Conservation (phyloP, 2,888 invertebrate species). For the Leptopilina myrica region DNA sequence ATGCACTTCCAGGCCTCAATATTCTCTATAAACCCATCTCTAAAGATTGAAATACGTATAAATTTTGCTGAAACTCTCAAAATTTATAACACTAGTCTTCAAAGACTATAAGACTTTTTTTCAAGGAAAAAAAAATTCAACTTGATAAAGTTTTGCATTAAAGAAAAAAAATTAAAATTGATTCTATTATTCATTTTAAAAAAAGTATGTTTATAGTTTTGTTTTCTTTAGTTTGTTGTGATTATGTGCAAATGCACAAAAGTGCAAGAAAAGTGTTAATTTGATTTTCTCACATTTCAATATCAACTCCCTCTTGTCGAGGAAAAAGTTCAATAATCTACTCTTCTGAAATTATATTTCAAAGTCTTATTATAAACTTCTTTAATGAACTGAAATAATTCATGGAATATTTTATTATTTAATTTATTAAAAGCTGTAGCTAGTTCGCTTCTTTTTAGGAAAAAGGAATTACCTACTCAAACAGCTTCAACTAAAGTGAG, state of each 20-base stretch:
- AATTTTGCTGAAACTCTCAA: too few relatives aligned
- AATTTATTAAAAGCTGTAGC: background rate
- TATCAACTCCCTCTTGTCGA: background rate
- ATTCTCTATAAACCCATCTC: too few relatives aligned
- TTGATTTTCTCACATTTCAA: background rate
- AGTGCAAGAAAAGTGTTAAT: background rate
- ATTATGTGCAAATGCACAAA: background rate
- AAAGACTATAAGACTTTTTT: too few relatives aligned
- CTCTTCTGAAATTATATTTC: background rate
- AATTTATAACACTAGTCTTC: too few relatives aligned
- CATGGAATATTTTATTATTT: constrained; percentile 16
- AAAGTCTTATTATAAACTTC: constrained; percentile 6
- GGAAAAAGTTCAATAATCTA: constrained; percentile 13
- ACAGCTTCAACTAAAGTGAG: background rate
- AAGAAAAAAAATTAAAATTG: background rate
- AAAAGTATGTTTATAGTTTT: background rate
- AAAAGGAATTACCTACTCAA: background rate
- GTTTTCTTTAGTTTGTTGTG: background rate
- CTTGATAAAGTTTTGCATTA: too few relatives aligned
- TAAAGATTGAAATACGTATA: too few relatives aligned
- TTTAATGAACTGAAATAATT: constrained; percentile 9
- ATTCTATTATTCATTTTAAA: constrained; percentile 19
- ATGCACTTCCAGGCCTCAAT: too few relatives aligned
- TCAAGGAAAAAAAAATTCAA: too few relatives aligned
- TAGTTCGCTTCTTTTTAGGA: background rate